Percentiles rank a stretch among this genome's conserved stretches.
Conservation (phyloP, 2,797 vertebrate species). For the Podargus strigoides region DNA sequence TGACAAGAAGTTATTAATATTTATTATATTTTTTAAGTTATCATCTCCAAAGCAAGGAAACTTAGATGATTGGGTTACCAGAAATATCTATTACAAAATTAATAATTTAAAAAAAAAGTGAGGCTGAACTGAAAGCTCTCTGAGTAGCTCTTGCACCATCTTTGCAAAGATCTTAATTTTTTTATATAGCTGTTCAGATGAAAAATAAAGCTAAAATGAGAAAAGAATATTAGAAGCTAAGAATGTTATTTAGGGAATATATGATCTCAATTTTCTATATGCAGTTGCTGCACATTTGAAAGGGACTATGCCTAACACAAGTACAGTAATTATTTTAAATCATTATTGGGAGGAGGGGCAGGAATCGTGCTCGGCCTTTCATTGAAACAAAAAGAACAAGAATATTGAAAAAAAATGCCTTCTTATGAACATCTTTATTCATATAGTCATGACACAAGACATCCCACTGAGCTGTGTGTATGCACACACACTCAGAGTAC, state of each 20-base stretch:
- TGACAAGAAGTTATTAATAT: constrained; percentile 60
- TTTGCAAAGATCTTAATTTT: neutral
- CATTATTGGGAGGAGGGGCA: neutral
- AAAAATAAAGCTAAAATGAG: neutral
- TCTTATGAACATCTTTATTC: constrained; percentile 14
- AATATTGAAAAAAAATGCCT: neutral
- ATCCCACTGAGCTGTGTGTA: neutral
- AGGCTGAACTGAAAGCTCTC: neutral
- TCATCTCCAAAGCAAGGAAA: constrained; percentile 9
- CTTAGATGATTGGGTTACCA: constrained; percentile 47
- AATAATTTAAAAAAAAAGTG: constrained; percentile 10
- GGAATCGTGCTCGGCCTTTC: neutral
- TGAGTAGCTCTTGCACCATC: neutral
- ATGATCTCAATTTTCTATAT: neutral
- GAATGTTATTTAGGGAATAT: neutral
- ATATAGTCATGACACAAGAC: neutral
- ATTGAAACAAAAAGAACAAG: neutral
- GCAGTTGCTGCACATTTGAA: neutral
- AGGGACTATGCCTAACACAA: neutral
- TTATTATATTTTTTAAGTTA: constrained; percentile 57
- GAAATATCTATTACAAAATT: constrained; percentile 53
- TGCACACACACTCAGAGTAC: neutral
- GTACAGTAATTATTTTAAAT: neutral
- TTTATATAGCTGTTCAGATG: neutral
- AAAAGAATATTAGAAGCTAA: neutral